Conservation (phyloP, 2,797 vertebrate species). For the Oreochromis grahami region DNA sequence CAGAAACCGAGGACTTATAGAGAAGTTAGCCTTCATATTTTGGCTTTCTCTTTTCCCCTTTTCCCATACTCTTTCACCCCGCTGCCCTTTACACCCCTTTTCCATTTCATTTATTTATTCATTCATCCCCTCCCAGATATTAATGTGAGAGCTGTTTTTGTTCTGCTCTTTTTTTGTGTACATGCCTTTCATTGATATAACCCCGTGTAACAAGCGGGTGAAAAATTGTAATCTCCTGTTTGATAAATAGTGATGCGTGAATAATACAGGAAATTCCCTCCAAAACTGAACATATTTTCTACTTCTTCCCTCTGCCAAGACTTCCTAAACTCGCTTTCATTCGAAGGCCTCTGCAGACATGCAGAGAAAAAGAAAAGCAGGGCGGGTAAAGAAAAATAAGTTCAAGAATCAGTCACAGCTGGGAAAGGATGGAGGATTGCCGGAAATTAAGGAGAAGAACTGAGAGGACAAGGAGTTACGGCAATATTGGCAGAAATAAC, state of each 20-base stretch:
- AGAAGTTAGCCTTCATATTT: neutral
- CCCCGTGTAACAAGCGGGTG: neutral
- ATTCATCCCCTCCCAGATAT: neutral
- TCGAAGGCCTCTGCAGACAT: neutral
- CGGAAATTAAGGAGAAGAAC: conserved; percentile 50
- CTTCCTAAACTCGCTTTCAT: neutral
- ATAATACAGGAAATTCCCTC: neutral
- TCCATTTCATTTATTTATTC: conserved; percentile 22
- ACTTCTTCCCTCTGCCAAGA: neutral
- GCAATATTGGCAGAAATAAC: conserved; percentile 65
- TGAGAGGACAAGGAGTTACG: conserved; percentile 46
- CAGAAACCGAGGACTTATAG: neutral
- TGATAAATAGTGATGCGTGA: neutral
- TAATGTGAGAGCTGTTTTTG: neutral
- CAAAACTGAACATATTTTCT: neutral
- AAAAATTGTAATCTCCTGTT: neutral
- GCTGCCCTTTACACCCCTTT: neutral
- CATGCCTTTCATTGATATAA: neutral
- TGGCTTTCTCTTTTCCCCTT: neutral
- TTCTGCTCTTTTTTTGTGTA: neutral
- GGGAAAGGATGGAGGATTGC: neutral
- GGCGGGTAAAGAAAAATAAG: conserved; percentile 11
- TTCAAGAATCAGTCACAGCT: conserved; percentile 1
- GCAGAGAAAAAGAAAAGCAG: neutral
- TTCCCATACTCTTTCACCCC: conserved; percentile 27